Percentiles rank a stretch among this genome's conserved stretches.
Conservation (phyloP, 2,113 vertebrate species). For the Heliornis fulica region DNA sequence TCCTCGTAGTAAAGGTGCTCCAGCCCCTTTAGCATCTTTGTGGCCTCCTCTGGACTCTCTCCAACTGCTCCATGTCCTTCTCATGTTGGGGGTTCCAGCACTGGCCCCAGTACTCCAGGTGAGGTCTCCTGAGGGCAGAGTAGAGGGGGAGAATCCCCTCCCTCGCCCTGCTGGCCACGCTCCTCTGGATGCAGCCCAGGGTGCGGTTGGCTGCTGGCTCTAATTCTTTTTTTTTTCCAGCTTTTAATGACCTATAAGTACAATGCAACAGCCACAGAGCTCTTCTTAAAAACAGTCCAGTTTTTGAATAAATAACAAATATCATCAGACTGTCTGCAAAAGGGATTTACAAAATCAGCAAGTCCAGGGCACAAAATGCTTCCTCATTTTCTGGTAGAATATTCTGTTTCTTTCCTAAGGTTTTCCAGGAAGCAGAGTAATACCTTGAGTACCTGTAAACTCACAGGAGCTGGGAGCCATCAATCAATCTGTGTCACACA, state of each 20-base stretch:
- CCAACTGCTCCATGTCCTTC: too few relatives aligned
- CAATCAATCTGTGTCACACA: background rate
- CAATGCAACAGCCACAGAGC: background rate
- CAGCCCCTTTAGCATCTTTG: too few relatives aligned
- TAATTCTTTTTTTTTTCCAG: background rate
- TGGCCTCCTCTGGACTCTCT: too few relatives aligned
- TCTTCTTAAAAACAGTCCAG: background rate
- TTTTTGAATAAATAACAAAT: background rate
- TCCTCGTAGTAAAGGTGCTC: too few relatives aligned
- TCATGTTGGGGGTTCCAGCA: too few relatives aligned
- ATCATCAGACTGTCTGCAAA: background rate
- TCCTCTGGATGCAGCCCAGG: too few relatives aligned
- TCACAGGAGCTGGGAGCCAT: background rate
- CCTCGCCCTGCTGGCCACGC: too few relatives aligned
- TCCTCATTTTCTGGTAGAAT: background rate
- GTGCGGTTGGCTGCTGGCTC: too few relatives aligned
- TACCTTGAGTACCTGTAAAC: background rate
- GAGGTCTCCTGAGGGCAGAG: too few relatives aligned
- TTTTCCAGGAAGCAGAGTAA: background rate
- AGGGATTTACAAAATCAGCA: background rate
- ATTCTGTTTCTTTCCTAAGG: background rate
- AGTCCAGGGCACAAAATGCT: background rate
- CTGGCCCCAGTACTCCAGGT: too few relatives aligned
- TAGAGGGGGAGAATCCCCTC: too few relatives aligned
- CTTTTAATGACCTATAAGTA: background rate